A percentile compares a stretch with the other conserved stretches of the same genome.
These are phyloP conservation scores for Enteromius fasciolatus DNA, from an alignment of 2,797 vertebrate species.

Conservation along the genomic window DNA sequence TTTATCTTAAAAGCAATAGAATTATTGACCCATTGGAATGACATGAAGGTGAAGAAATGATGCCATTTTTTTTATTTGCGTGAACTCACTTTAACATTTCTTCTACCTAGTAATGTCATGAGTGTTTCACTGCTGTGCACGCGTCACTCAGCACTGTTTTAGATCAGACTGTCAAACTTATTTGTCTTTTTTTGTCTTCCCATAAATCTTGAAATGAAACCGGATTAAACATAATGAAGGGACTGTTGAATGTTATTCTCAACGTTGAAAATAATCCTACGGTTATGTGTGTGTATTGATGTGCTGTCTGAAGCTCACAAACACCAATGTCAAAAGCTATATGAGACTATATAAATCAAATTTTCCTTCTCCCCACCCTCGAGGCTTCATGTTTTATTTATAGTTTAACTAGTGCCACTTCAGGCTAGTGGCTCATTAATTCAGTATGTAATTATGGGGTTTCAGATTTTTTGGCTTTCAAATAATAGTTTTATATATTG, in stretches of 20 bases:
- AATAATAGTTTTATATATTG: not conserved
- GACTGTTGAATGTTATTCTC: not conserved
- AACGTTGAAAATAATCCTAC: not conserved
- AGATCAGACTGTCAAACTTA: not conserved
- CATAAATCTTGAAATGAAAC: not conserved
- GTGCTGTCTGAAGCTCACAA: constrained; percentile 1
- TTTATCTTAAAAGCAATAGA: too few relatives aligned
- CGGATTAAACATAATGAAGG: not conserved
- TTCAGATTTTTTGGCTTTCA: not conserved
- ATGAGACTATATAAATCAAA: constrained; percentile 4
- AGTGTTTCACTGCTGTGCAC: not conserved
- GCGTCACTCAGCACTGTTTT: not conserved
- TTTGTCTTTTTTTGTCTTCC: not conserved
- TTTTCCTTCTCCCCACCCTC: constrained; percentile 3
- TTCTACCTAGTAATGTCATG: not conserved
- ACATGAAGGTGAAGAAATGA: not conserved
- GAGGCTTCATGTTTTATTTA: not conserved
- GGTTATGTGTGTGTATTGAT: not conserved
- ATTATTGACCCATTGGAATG: not conserved
- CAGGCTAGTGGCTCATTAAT: constrained; percentile 10
- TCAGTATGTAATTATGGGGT: constrained; percentile 17
- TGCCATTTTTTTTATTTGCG: not conserved
- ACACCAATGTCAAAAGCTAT: not conserved
- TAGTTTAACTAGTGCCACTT: constrained; percentile 24
- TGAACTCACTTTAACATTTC: not conserved